Evolutionary conservation across 2,113 vertebrate genomes (phyloP).

Genomic region (Narcine bancroftii): DNA sequence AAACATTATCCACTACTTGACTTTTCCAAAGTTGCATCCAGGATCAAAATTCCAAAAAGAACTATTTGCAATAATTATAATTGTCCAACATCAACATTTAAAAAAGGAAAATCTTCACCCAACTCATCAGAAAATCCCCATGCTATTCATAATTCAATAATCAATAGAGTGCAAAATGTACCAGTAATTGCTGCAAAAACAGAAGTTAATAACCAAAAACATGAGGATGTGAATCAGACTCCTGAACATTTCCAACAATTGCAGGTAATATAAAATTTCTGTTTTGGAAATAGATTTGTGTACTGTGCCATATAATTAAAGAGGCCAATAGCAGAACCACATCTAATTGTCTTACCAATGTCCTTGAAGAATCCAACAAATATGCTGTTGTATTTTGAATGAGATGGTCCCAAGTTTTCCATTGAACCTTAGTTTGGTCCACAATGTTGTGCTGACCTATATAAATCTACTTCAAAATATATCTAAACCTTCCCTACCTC

Average conservation of each 20-base stretch:
- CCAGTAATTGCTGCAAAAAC: conserved; percentile 46
- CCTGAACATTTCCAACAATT: conserved; percentile 48
- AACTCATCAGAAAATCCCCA: conserved; percentile 45
- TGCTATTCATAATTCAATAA: conserved; percentile 40
- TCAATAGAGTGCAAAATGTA: conserved; percentile 52
- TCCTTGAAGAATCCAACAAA: neutral
- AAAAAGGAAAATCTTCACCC: conserved; percentile 54
- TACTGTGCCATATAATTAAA: neutral
- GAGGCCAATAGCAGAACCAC: neutral
- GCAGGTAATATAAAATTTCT: conserved; percentile 56
- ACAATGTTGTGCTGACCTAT: too few species aligned
- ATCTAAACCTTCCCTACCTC: too few species aligned
- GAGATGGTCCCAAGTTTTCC: neutral
- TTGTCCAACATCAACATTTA: conserved; percentile 44
- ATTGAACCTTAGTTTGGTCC: too few species aligned
- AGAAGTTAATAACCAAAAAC: conserved; percentile 40
- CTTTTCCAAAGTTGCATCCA: conserved; percentile 60
- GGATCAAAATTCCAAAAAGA: conserved; percentile 60
- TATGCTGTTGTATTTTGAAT: neutral
- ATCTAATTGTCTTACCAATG: neutral
- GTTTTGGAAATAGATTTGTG: neutral
- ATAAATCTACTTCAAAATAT: too few species aligned
- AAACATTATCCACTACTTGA: conserved; percentile 57
- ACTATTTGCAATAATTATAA: conserved; percentile 41
- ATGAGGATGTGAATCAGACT: conserved; percentile 40